Evolutionary conservation across 1,140 invertebrate genomes (phyloP), one percentile per base, ranked within the genome.

Genomic region (Galleria mellonella): DNA sequence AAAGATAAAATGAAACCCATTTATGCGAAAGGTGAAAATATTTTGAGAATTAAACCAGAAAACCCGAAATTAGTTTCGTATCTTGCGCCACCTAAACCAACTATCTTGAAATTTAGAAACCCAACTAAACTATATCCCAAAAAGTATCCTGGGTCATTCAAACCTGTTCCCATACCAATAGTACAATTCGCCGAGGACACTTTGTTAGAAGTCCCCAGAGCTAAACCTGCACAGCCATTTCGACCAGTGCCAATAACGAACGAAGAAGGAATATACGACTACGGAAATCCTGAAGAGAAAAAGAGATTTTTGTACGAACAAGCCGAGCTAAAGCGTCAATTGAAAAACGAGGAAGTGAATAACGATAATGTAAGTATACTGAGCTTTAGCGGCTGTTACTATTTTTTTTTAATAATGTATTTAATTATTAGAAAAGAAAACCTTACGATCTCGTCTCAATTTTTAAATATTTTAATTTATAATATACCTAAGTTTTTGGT

Each of bases 41-140:
- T 17, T 7, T n/a, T 37, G 1, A 37, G 35, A 17, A 17, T 37
- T 3, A 23, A 23, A 23, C 32, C 42, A 1, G 53, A 17, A n/a
- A 36, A 62, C 39, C 59, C 57, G 0, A 55, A 42, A 1, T 37
- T 63, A 4, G 37, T 54, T 33, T 48, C 62, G 23, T 55, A 66
- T 48, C 48, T 63, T 1, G 43, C 39, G 4, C 55, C 63, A 27
- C 63, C 66, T 23, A 58, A 48, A 35, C 43, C 43, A 10, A 13
- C 28, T 1, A 15, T 31, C 8, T 35, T 38, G 36, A 59, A 59
- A 48, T 60, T 63, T n/a, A 79, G 68, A 45, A 58, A 60, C 12
- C 76, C 76, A 10, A 84, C 74, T 14, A 72, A 66, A 54, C 51
- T 79, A 23, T 84, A 73, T 40, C 81, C 81, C 1, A 84, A 84